phyloP scores from a whole-genome alignment of 1,140 invertebrate species.

The Zaprionus gabonicus region DNA sequence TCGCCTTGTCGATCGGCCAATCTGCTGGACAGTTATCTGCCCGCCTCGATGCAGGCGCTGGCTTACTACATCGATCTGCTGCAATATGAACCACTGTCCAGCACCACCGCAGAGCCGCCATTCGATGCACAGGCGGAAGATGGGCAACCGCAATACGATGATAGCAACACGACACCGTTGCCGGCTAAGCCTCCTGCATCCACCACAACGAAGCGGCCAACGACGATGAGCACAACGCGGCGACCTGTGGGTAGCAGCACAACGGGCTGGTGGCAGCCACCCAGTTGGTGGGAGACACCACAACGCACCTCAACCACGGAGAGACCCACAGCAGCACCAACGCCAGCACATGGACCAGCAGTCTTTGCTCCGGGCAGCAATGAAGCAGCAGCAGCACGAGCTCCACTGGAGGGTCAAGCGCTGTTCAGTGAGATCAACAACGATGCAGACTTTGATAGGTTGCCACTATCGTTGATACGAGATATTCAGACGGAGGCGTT shows the following conservation, averaged over 20 bases:
- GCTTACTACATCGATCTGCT: conserved; percentile 84
- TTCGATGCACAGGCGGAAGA: conserved; percentile 51
- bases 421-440: conserved; percentile 71
- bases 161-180: conserved; percentile 29
- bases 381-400: background rate
- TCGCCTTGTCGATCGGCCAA: conserved; percentile 55
- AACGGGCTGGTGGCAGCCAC: conserved; percentile 62
- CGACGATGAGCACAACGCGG: conserved; percentile 40
- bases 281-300: conserved; percentile 75
- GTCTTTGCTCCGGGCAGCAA: conserved; percentile 59
- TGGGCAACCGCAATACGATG: conserved; percentile 27
- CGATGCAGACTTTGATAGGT: conserved; percentile 68
- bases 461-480: conserved; percentile 72
- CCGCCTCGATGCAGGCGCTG: conserved; percentile 81
- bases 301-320: conserved; percentile 57
- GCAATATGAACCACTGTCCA: conserved; percentile 81
- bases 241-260: conserved; percentile 43
- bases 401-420: conserved; percentile 59
- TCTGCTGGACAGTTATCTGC: conserved; percentile 76
- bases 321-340: conserved; percentile 57
- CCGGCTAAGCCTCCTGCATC: conserved; percentile 19
- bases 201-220: conserved; percentile 9
- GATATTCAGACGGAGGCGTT: conserved; percentile 74
- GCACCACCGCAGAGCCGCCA: conserved; percentile 73
- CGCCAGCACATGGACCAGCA: conserved; percentile 60